Evolutionary conservation across 2,797 vertebrate species (phyloP).

Genomic region (Gallirallus australis): DNA sequence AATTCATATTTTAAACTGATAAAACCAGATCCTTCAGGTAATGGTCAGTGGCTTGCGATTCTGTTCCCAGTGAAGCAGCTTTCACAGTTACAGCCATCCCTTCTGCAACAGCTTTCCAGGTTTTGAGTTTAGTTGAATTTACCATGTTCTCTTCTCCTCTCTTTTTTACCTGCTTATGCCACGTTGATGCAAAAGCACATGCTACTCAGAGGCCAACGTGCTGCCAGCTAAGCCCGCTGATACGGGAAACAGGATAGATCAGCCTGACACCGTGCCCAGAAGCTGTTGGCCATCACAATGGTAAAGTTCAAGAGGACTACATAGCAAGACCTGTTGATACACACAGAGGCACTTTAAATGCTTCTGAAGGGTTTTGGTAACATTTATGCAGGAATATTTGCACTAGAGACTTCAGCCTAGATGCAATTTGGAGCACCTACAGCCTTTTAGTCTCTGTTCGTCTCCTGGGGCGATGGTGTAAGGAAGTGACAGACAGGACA

Average conservation of each 20-base stretch:
- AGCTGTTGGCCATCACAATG: neutral
- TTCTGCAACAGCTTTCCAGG: neutral
- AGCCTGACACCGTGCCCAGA: neutral
- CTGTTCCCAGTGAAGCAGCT: neutral
- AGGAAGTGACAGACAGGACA: neutral
- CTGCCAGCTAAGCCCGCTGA: neutral
- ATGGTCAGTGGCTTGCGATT: neutral
- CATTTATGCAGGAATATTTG: neutral
- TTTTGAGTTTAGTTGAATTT: neutral
- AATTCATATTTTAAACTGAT: neutral
- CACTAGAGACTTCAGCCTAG: neutral
- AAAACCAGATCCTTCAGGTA: neutral
- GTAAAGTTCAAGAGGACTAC: neutral
- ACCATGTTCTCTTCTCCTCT: neutral
- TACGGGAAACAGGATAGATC: neutral
- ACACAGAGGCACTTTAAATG: neutral
- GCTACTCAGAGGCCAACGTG: rapidly evolving
- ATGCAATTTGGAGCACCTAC: neutral
- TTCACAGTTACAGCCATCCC: rapidly evolving
- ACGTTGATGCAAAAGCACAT: neutral
- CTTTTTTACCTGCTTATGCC: neutral
- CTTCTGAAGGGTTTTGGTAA: neutral
- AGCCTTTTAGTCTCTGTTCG: neutral
- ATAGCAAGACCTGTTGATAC: neutral
- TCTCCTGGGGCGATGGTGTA: rapidly evolving